These are phyloP conservation scores for Cephus cinctus DNA, from an alignment of 1,140 invertebrate species.

Conservation along the genomic window DNA sequence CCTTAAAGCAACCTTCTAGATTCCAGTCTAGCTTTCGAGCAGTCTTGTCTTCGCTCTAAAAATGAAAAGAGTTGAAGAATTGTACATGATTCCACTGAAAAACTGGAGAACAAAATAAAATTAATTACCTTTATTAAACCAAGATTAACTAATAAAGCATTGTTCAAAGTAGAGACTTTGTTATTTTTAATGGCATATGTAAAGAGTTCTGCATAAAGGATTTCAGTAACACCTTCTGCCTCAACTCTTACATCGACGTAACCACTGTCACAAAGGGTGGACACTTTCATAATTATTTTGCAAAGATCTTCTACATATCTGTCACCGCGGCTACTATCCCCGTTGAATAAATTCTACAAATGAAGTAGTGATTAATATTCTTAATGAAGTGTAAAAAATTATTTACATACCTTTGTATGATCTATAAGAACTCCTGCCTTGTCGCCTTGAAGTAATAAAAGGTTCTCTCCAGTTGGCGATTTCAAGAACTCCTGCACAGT, in stretches of 20 bases:
- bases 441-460: constrained; percentile 56
- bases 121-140: constrained; percentile 67
- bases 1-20: constrained; percentile 61
- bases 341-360: constrained; percentile 32
- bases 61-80: constrained; percentile 23
- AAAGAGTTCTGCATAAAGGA: constrained; percentile 62
- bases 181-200: constrained; percentile 56
- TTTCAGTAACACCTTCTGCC: constrained; percentile 57
- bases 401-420: constrained; percentile 50
- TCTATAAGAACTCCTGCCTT: constrained; percentile 48
- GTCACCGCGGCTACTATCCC: constrained; percentile 28
- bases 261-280: constrained; percentile 57
- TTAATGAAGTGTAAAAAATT: too few relatives aligned
- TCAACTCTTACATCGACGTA: constrained; percentile 57
- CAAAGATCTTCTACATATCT: constrained; percentile 54
- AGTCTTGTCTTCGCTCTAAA: constrained; percentile 61
- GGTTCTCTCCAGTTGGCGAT: constrained; percentile 58
- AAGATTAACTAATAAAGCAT: constrained; percentile 66
- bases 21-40: constrained; percentile 59
- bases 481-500: constrained; percentile 59
- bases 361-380: too few relatives aligned
- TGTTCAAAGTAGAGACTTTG: constrained; percentile 59
- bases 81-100: constrained; percentile 13
- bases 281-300: constrained; percentile 62
- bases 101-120: constrained; percentile 13